Base-by-base conservation (phyloP, 2,113 vertebrate genomes). In the Phalacrocorax aristotelis region DNA sequence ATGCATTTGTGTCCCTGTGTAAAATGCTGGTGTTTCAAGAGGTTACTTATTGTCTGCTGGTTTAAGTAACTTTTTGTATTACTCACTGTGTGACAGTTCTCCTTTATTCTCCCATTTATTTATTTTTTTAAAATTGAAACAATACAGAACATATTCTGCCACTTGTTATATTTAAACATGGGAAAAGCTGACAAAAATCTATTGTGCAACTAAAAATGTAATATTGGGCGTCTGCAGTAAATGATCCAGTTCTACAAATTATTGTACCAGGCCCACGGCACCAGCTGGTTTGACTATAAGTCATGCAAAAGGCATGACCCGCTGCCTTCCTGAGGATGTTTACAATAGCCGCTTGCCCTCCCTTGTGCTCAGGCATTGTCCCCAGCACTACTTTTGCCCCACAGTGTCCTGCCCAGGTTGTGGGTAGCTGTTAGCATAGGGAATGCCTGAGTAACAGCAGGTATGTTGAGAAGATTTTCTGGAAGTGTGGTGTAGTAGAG, bases 1-100 rank as follows among this genome's bases (percentile, higher is more conserved):
- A 97, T 93, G 98, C 96, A 96, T 97, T 95, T 93, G 98, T 98
- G 97, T 98, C 97, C 87, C 97, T 98, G 93, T 98, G 97, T 98
- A 94, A 97, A 97, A 80, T 3, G 5, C 66, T 89, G 60, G 18
- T 90, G 32, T 96, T 96, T 84, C 55, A 72, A 90, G 70, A 86
- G 34, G 15, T 81, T 87, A 40, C 48, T 78, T 69, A 57, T 64
- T 91, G 77, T 77, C 79, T 80, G 40, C 78, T 89, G n/a, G 51
- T 86, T 93, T 58, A 58, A 74, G 60, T 86, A 13, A 80, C 40
- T 74, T 79, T 84, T 80, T 81, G 11, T 79, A 29, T 82, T 74
- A 62, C n/a, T 87, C 19, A 17, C 9, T 57, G 49, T 92, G 65
- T 89, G 84, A 77, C 38, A 36, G 71, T 95, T 90, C 15, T 86